Evolutionary conservation across 2,797 vertebrate species (phyloP), one percentile per base, ranked within the genome.

Genomic region (Tapera naevia): DNA sequence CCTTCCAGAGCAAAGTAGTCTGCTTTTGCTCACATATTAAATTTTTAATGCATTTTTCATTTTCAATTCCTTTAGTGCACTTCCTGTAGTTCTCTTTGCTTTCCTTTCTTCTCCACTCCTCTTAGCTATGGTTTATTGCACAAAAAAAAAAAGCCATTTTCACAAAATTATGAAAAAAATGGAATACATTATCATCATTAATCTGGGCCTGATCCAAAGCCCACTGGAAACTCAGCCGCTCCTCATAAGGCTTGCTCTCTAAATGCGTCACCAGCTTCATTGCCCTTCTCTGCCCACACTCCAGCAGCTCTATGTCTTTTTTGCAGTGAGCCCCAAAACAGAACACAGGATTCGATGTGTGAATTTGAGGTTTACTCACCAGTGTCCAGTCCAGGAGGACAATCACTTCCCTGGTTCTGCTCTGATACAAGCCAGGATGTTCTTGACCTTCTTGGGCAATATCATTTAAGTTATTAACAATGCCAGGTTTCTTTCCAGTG

Each of bases 1-100:
- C 74, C 82, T 95, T 94, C 46, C 33, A 96, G 67, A 89, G 73
- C 25, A 87, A 94, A 94, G 83, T 85, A 92, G 85, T 85, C 84
- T 91, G 89, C 1, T 94, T 95, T 79, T 90, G 58, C 82, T 96
- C 81, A 91, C 75, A 83, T 74, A 66, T 39, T 96, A 94, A 95
- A 97, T 96, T 93, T 97, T 97, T 96, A 95, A 97, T 96, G 86
- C 80, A 53, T 91, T 95, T 96, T 95, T 96, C 80, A 93, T 96
- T 96, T 97, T 66, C 73, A 92, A 97, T 95, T 96, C 96, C 72
- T 96, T 95, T 54, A 92, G 73, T 93, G 76, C 45, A 27, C 3
- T 88, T 95, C 93, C 88, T 87, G 80, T 88, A 89, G 92, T 80
- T 94, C 65, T 84, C 50, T 71, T 75, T 78, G 87, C 56, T 65